Percentiles rank a stretch among this genome's conserved stretches.
Conservation (phyloP, 2,113 vertebrate species). For the Eurystomus gularis region DNA sequence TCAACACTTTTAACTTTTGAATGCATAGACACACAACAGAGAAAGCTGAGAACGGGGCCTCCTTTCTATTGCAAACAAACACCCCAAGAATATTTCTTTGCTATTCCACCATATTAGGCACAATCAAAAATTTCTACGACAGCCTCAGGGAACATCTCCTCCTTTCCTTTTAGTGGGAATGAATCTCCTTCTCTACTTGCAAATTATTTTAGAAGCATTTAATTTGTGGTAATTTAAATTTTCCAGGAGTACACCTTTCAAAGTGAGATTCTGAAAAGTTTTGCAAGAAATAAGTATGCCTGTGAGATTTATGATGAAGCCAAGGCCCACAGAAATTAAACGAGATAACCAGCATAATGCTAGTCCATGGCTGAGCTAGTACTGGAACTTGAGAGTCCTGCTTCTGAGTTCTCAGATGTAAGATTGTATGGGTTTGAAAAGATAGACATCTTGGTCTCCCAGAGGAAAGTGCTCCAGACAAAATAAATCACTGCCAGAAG, state of each 20-base stretch:
- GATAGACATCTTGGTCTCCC: constrained; percentile 59
- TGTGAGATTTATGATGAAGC: constrained; percentile 18
- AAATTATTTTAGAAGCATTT: constrained; percentile 50
- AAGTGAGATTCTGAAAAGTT: constrained; percentile 40
- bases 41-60: not conserved
- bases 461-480: constrained; percentile 45
- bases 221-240: constrained; percentile 45
- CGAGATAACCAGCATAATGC: constrained; percentile 11
- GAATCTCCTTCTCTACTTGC: not conserved
- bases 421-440: constrained; percentile 18
- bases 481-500: constrained; percentile 63
- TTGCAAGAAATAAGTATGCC: constrained; percentile 15
- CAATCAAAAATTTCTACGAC: not conserved
- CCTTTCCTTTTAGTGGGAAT: constrained; percentile 30
- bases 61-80: not conserved
- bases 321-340: constrained; percentile 8
- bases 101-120: not conserved
- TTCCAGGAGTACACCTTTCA: not conserved
- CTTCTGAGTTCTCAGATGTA: constrained; percentile 54
- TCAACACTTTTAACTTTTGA: not conserved
- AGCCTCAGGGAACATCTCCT: constrained; percentile 4
- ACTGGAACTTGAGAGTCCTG: constrained; percentile 61
- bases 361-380: constrained; percentile 28
- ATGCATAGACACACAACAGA: not conserved
- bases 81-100: not conserved